Percentiles rank a stretch among this genome's conserved stretches.
phyloP scores from a whole-genome alignment of 2,113 vertebrate genomes.

The Dryoscopus gambensis region DNA sequence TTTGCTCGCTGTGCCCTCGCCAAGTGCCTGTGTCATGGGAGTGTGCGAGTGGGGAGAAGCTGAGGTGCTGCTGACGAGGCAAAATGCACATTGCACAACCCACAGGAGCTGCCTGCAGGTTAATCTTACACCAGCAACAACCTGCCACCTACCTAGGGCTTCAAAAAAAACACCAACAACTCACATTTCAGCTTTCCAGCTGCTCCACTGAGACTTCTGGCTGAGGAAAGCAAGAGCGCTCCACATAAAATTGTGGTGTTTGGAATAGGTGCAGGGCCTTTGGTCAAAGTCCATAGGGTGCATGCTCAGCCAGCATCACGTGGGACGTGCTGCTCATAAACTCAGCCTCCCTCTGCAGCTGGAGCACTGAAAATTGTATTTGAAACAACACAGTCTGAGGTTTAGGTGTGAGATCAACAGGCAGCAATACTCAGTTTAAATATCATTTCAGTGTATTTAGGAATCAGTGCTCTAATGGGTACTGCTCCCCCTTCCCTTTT shows the following conservation, averaged over 20 bases:
- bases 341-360: neutral
- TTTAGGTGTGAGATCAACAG: neutral
- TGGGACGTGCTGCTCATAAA: neutral
- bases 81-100: conserved; percentile 35
- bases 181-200: neutral
- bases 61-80: conserved; percentile 31
- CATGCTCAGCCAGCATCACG: neutral
- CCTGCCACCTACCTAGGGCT: neutral
- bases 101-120: neutral
- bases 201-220: neutral
- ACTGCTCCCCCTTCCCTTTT: neutral
- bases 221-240: neutral
- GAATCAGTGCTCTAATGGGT: neutral
- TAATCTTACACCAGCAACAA: conserved; percentile 31
- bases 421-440: neutral
- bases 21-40: neutral
- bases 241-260: neutral
- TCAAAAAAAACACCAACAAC: neutral
- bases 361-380: neutral
- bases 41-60: neutral
- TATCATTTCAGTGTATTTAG: neutral
- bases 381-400: neutral
- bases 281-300: conserved; percentile 51
- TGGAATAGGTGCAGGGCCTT: neutral
- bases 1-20: neutral